Evolutionary conservation across 2,888 invertebrate species (phyloP).

Genomic region (Hoplodrina ambigua): DNA sequence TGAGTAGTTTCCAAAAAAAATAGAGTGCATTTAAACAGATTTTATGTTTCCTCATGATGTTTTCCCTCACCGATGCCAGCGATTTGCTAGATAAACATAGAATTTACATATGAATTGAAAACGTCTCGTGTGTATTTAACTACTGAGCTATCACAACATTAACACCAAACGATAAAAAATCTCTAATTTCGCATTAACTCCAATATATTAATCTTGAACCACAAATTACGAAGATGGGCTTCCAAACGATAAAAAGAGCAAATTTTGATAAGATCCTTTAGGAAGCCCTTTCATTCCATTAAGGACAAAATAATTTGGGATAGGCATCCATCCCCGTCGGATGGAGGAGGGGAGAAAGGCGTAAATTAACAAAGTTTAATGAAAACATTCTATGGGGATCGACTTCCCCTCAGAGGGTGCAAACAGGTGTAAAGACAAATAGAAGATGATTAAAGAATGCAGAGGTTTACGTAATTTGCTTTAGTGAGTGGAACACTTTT

Average conservation of each 20-base stretch:
- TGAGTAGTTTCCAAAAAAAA: too few relatives aligned
- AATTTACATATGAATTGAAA: too few relatives aligned
- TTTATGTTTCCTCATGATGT: too few relatives aligned
- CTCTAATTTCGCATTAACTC: background rate
- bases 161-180: too few relatives aligned
- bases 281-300: constrained; percentile 41
- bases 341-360: constrained; percentile 48
- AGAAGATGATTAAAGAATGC: constrained; percentile 69
- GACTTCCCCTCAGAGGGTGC: constrained; percentile 54
- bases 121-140: too few relatives aligned
- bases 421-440: constrained; percentile 78
- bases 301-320: constrained; percentile 52
- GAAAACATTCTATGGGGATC: constrained; percentile 76
- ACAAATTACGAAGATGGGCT: constrained; percentile 31
- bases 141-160: too few relatives aligned
- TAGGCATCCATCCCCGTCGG: constrained; percentile 28
- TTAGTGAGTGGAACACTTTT: constrained; percentile 52
- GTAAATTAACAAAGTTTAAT: constrained; percentile 87
- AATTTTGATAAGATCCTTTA: constrained; percentile 28
- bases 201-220: constrained; percentile 34
- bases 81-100: too few relatives aligned
- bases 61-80: too few relatives aligned
- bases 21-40: too few relatives aligned
- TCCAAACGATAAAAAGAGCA: constrained; percentile 21
- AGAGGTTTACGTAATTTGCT: constrained; percentile 29